These are phyloP conservation scores for Hyphantria cunea DNA, from an alignment of 1,140 invertebrate genomes.

Conservation along the genomic window DNA sequence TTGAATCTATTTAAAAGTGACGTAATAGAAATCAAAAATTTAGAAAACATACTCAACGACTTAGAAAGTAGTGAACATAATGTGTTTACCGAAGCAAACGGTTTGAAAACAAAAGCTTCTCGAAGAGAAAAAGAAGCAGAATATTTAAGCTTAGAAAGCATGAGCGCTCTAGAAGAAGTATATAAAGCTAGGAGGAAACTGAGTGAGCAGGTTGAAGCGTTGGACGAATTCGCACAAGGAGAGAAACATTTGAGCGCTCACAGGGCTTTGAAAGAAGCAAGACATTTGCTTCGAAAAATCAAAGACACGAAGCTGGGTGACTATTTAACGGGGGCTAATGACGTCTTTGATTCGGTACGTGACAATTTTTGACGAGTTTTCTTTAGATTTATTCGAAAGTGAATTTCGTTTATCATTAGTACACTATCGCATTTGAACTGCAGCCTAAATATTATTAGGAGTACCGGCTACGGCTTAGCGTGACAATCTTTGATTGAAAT, in stretches of 20 bases:
- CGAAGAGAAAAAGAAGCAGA: conserved; percentile 51
- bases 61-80: conserved; percentile 56
- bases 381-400: too few species aligned
- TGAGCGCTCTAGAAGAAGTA: conserved; percentile 66
- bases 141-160: conserved; percentile 65
- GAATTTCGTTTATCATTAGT: too few species aligned
- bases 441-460: too few species aligned
- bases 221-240: conserved; percentile 82
- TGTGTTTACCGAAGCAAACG: conserved; percentile 54
- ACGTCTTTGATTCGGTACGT: conserved; percentile 78
- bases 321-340: conserved; percentile 71
- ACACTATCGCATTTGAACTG: too few species aligned
- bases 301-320: conserved; percentile 80
- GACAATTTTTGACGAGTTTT: not conserved
- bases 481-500: too few species aligned
- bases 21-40: conserved; percentile 43
- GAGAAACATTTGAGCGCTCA: conserved; percentile 83
- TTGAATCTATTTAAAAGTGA: conserved; percentile 35
- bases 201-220: conserved; percentile 62
- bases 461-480: too few species aligned
- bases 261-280: conserved; percentile 83
- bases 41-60: conserved; percentile 39
- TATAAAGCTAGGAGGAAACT: conserved; percentile 52
- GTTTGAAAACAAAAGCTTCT: conserved; percentile 52
- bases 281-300: conserved; percentile 81